A percentile compares a stretch with the other conserved stretches of the same genome.
These are phyloP conservation scores for Hippopotamus amphibius DNA, from an alignment of 2,113 vertebrate genomes.

Conservation along the genomic window DNA sequence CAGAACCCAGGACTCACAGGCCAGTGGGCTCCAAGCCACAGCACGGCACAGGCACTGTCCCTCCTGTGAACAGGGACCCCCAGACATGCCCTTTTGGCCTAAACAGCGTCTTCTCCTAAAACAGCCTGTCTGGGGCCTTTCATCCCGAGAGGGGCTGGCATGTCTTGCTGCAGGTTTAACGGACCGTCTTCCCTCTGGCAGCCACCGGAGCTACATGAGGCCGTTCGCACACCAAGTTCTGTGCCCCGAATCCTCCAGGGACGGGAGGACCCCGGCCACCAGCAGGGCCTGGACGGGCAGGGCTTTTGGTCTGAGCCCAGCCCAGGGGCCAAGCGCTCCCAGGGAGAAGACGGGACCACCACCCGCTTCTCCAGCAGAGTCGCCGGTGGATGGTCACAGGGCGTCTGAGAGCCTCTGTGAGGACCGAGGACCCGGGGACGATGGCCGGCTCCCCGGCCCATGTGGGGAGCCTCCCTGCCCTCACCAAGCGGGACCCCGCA, in stretches of 20 bases:
- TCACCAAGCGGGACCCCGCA: neutral
- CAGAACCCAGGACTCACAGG: no score
- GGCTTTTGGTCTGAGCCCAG: neutral
- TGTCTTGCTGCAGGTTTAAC: no score
- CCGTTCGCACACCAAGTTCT: neutral
- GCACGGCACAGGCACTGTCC: no score
- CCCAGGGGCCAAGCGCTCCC: neutral
- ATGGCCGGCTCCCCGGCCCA: accelerated
- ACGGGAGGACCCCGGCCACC: neutral
- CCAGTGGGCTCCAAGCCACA: no score
- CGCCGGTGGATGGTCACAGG: accelerated
- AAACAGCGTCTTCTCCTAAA: no score
- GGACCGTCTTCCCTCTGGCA: no score
- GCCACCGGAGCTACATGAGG: no score
- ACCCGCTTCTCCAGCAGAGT: no score
- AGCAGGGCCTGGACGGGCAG: neutral
- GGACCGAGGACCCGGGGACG: accelerated
- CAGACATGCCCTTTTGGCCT: no score
- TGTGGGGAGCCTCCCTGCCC: neutral
- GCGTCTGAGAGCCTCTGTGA: neutral
- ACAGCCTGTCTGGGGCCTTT: no score
- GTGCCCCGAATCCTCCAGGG: neutral
- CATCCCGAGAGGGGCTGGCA: no score
- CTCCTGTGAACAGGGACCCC: no score
- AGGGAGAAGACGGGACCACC: neutral